Percentiles rank a stretch among this genome's conserved stretches.
Conservation (phyloP, 2,113 vertebrate genomes). For the Podocnemis expansa region DNA sequence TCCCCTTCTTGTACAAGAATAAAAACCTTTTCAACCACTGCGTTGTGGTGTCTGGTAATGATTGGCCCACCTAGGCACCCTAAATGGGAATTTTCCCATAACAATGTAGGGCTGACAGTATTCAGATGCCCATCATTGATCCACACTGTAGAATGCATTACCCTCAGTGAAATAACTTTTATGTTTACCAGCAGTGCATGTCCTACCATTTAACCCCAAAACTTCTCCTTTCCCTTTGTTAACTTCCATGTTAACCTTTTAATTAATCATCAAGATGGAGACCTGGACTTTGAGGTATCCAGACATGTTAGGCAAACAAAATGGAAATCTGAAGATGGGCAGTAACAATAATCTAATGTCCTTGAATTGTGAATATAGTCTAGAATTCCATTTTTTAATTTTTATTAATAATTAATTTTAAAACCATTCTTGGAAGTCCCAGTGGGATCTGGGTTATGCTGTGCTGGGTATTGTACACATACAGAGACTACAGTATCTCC, state of each 20-base stretch:
- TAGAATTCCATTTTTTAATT: not conserved
- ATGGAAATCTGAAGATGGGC: not conserved
- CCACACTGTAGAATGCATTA: conserved; percentile 22
- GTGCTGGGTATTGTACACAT: not conserved
- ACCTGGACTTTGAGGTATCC: conserved; percentile 20
- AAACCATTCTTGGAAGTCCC: not conserved
- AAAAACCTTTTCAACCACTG: too few species aligned
- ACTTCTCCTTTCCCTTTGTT: not conserved
- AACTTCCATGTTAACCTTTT: conserved; percentile 38
- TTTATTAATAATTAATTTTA: not conserved
- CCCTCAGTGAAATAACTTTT: not conserved
- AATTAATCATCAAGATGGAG: conserved; percentile 37
- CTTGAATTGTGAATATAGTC: not conserved
- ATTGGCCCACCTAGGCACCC: too few species aligned
- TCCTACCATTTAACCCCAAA: not conserved
- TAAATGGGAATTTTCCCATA: too few species aligned
- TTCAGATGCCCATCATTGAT: conserved; percentile 28
- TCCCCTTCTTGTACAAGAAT: too few species aligned
- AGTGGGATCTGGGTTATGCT: not conserved
- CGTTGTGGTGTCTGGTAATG: too few species aligned
- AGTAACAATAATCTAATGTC: not conserved
- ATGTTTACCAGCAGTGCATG: not conserved
- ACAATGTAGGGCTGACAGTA: conserved; percentile 7
- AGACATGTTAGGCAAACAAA: not conserved
- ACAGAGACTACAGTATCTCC: not conserved